These are phyloP conservation scores for Arctocebus calabarensis DNA, from an alignment of 2,797 vertebrate genomes.

Conservation along the genomic window DNA sequence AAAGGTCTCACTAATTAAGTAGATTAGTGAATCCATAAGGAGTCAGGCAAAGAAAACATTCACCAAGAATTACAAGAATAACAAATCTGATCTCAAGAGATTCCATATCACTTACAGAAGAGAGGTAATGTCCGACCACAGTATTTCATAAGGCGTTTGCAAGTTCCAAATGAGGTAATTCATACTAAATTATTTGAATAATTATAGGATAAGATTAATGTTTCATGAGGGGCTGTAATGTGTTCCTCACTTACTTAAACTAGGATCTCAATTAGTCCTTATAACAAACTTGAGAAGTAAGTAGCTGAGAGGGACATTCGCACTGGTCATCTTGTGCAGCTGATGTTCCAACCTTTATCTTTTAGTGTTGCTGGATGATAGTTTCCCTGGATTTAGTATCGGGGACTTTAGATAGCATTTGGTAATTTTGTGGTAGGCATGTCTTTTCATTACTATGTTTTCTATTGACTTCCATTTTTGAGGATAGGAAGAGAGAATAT, in stretches of 20 bases:
- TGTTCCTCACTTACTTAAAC: neutral
- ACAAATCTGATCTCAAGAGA: neutral
- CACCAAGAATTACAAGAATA: neutral
- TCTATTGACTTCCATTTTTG: neutral
- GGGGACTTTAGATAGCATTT: neutral
- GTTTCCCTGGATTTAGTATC: neutral
- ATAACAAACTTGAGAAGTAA: neutral
- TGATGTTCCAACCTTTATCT: neutral
- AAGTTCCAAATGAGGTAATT: neutral
- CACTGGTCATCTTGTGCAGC: rapidly evolving
- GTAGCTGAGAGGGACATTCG: neutral
- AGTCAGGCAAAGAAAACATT: neutral
- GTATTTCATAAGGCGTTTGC: neutral
- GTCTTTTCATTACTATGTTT: conserved; percentile 6
- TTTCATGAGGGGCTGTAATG: neutral
- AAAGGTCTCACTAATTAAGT: neutral
- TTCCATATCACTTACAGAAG: neutral
- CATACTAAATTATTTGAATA: neutral
- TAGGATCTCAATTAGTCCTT: neutral
- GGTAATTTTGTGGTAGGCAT: neutral
- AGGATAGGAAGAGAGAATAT: neutral
- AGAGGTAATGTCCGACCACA: neutral
- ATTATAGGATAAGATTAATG: neutral
- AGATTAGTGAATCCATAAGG: neutral
- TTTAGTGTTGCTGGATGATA: neutral